Conservation (phyloP, 1,140 invertebrate genomes). For the Habropoda laboriosa region DNA sequence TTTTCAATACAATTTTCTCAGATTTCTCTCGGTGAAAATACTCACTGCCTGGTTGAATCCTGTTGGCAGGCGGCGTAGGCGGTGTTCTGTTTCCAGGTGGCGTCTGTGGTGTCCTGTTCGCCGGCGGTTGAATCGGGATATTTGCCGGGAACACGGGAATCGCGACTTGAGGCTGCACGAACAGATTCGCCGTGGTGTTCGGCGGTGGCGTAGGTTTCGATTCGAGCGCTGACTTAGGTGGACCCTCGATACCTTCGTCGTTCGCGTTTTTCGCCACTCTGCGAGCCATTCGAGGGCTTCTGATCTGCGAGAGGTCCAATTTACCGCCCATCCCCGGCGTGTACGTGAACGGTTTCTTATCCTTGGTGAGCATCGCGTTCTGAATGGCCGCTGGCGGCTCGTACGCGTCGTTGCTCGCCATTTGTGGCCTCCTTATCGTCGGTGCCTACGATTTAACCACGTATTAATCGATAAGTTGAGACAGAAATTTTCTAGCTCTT, state of each 20-base stretch:
- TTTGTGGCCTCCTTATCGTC: slow-evolving; percentile 56
- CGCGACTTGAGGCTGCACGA: slow-evolving; percentile 85
- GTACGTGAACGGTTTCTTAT: slow-evolving; percentile 97
- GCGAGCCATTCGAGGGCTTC: slow-evolving; percentile 93
- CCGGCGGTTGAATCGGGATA: slow-evolving; percentile 80
- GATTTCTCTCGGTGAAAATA: too few species aligned
- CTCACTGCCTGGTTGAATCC: slow-evolving; percentile 38
- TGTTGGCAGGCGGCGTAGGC: slow-evolving; percentile 64
- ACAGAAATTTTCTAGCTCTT: too few species aligned
- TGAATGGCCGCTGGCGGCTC: slow-evolving; percentile 94
- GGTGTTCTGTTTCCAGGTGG: slow-evolving; percentile 71
- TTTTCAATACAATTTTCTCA: too few species aligned
- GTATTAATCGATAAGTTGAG: too few species aligned
- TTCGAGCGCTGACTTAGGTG: slow-evolving; percentile 74
- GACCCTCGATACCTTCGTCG: slow-evolving; percentile 81
- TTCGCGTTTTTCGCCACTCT: slow-evolving; percentile 88
- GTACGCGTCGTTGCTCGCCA: slow-evolving; percentile 68
- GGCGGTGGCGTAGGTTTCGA: slow-evolving; percentile 78
- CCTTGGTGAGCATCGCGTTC: slow-evolving; percentile 96
- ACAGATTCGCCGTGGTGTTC: slow-evolving; percentile 69
- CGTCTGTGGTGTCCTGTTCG: slow-evolving; percentile 69
- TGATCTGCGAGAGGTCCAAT: slow-evolving; percentile 94
- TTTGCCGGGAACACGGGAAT: slow-evolving; percentile 87
- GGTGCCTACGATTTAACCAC: slow-evolving; percentile 36
- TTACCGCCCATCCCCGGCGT: slow-evolving; percentile 91